Percentiles rank a stretch among this genome's conserved stretches.
These are phyloP conservation scores for Lethenteron camtschaticum DNA, from an alignment of 2,113 vertebrate genomes.

Conservation along the genomic window DNA sequence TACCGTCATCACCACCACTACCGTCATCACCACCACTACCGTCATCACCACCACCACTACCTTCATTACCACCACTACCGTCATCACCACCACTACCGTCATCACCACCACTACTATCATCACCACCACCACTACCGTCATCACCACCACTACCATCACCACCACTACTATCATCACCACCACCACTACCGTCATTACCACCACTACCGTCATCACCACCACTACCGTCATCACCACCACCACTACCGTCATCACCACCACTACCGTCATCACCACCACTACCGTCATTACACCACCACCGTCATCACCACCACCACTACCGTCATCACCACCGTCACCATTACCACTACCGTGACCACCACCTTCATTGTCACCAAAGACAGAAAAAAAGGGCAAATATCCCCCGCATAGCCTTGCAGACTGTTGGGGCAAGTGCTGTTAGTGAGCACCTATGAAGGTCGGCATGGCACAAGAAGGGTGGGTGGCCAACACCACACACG, in stretches of 20 bases:
- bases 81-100: too few relatives aligned
- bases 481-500: too few relatives aligned
- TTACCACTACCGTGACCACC: too few relatives aligned
- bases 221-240: not conserved
- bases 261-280: too few relatives aligned
- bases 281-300: not conserved
- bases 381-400: too few relatives aligned
- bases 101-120: too few relatives aligned
- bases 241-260: too few relatives aligned
- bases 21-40: not conserved
- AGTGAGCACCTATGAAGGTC: too few relatives aligned
- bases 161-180: not conserved
- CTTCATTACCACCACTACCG: not conserved
- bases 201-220: not conserved
- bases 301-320: not conserved
- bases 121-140: not conserved
- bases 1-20: not conserved
- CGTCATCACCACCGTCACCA: not conserved
- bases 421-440: too few relatives aligned
- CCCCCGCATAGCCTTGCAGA: too few relatives aligned
- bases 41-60: not conserved
- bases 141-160: not conserved
- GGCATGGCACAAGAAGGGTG: too few relatives aligned
- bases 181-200: not conserved
- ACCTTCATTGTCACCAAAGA: too few relatives aligned